phyloP scores from a whole-genome alignment of 2,888 invertebrate species.

The Scotopteryx bipunctaria region DNA sequence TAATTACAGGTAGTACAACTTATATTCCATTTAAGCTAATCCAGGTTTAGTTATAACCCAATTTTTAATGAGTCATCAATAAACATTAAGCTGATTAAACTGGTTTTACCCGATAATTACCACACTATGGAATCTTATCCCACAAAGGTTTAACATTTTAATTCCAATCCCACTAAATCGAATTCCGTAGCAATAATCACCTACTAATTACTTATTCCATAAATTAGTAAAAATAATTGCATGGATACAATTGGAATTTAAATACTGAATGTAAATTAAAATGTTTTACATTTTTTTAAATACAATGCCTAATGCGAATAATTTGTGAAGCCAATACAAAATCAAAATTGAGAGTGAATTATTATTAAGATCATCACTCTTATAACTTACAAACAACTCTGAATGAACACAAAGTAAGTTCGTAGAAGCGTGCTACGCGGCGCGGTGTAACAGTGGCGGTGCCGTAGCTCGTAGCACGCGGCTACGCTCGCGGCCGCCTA shows the following conservation, averaged over 20 bases:
- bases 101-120: conserved; percentile 12
- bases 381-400: neutral
- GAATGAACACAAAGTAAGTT: conserved; percentile 5
- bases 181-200: neutral
- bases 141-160: conserved; percentile 8
- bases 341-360: no score
- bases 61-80: conserved; percentile 1
- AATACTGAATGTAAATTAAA: conserved; percentile 1
- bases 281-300: neutral
- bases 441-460: conserved; percentile 52
- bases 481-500: conserved; percentile 69
- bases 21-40: neutral
- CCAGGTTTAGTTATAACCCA: neutral
- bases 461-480: conserved; percentile 58
- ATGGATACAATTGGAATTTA: neutral
- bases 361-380: no score
- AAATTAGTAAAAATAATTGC: conserved; percentile 7
- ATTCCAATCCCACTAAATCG: neutral
- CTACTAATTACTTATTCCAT: conserved; percentile 5
- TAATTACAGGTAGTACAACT: no score
- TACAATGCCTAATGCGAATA: neutral
- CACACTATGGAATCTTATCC: conserved; percentile 6
- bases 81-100: conserved; percentile 16
- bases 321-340: no score
- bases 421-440: conserved; percentile 52